Conservation (phyloP, 2,888 invertebrate species). For the Cheilosia impressa region DNA sequence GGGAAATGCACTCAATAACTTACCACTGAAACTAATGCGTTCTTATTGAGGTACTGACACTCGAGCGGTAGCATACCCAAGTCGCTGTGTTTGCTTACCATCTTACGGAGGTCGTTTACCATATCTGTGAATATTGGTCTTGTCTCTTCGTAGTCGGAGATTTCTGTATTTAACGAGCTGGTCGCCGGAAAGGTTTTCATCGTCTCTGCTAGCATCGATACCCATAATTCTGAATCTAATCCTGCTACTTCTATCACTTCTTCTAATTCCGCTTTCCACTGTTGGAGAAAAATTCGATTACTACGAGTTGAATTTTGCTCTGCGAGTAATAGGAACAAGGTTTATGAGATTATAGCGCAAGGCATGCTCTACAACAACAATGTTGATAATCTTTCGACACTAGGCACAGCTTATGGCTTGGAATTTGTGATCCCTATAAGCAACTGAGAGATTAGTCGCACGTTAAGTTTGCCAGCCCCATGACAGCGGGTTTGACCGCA, state of each 20-base stretch:
- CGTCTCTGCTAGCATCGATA: conserved; percentile 97
- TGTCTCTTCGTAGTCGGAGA: conserved; percentile 94
- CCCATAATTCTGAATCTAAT: conserved; percentile 97
- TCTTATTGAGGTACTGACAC: conserved; percentile 97
- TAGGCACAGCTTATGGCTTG: too few relatives aligned
- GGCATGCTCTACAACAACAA: too few relatives aligned
- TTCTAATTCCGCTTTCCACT: conserved; percentile 97
- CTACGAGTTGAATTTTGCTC: too few relatives aligned
- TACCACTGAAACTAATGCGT: conserved; percentile 94
- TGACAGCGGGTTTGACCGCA: too few relatives aligned
- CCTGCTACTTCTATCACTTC: conserved; percentile 97
- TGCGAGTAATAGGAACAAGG: too few relatives aligned
- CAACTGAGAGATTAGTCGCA: too few relatives aligned
- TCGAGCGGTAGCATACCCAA: conserved; percentile 95
- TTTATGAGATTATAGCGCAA: too few relatives aligned
- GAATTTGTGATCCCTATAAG: too few relatives aligned
- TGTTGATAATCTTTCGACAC: too few relatives aligned
- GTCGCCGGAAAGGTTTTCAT: conserved; percentile 96
- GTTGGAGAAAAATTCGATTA: conserved; percentile 77
- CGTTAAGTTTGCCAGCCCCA: too few relatives aligned
- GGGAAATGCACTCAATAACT: conserved; percentile 55
- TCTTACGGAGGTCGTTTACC: conserved; percentile 91
- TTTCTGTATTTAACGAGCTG: conserved; percentile 94
- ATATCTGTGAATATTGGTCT: conserved; percentile 95
- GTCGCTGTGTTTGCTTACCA: conserved; percentile 93